These are phyloP conservation scores for Agrilus planipennis DNA, from an alignment of 1,140 invertebrate species.

Conservation along the genomic window DNA sequence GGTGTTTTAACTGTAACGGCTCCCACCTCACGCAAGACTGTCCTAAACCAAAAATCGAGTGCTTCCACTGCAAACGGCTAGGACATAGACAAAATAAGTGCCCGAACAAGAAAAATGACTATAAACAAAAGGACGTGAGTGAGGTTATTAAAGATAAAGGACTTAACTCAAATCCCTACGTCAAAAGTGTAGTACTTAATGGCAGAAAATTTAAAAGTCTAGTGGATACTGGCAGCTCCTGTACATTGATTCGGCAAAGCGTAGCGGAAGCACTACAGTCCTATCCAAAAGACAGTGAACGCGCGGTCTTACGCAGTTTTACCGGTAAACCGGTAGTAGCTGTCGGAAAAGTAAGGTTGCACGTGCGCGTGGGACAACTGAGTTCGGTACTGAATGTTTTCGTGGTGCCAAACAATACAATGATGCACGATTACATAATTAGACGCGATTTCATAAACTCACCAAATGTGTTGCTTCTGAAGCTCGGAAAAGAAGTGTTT, in stretches of 20 bases:
- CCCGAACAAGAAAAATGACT: neutral
- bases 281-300: neutral
- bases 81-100: neutral
- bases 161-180: neutral
- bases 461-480: slow-evolving; percentile 4
- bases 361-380: slow-evolving; percentile 3
- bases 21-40: neutral
- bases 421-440: slow-evolving; percentile 3
- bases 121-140: neutral
- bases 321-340: neutral
- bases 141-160: neutral
- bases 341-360: neutral
- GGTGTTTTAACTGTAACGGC: neutral
- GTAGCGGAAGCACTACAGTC: neutral
- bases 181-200: neutral
- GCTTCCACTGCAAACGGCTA: neutral
- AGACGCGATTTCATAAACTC: slow-evolving; percentile 3
- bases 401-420: neutral
- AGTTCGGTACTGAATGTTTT: neutral
- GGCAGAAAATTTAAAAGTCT: neutral
- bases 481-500: neutral
- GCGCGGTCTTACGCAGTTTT: neutral
- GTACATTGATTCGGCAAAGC: neutral
- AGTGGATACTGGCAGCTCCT: slow-evolving; percentile 3
- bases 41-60: neutral